Percentiles rank a stretch among this genome's conserved stretches.
phyloP scores from a whole-genome alignment of 1,140 invertebrate genomes.

The Lasioglossum albipes region DNA sequence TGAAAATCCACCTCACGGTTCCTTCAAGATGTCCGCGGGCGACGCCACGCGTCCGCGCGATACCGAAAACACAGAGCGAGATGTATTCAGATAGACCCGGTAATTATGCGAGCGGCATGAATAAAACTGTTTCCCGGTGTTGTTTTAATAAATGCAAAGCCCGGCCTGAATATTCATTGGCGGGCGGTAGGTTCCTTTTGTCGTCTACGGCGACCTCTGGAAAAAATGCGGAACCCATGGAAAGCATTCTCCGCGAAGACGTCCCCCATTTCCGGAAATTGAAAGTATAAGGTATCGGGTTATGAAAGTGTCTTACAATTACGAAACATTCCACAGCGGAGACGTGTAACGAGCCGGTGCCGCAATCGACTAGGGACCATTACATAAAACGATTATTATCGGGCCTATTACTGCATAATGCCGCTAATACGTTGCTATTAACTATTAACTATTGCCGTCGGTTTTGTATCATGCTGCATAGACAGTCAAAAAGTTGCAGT shows the following conservation, averaged over 20 bases:
- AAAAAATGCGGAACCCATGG: slow-evolving; percentile 37
- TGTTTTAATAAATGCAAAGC: slow-evolving; percentile 79
- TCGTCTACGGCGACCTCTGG: slow-evolving; percentile 59
- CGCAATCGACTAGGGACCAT: no score
- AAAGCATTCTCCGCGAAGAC: not conserved
- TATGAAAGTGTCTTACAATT: not conserved
- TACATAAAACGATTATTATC: no score
- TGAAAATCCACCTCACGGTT: not conserved
- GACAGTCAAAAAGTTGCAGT: no score
- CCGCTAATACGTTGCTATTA: no score
- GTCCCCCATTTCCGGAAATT: not conserved
- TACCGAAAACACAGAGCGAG: slow-evolving; percentile 62
- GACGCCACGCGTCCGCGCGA: not conserved
- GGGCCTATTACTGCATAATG: no score
- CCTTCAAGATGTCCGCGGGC: not conserved
- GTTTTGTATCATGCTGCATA: no score
- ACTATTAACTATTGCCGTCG: no score
- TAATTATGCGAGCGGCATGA: slow-evolving; percentile 74
- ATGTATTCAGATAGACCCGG: slow-evolving; percentile 69
- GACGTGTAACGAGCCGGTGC: no score
- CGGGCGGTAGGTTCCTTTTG: slow-evolving; percentile 76
- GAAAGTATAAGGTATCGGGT: not conserved
- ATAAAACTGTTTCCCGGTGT: slow-evolving; percentile 72
- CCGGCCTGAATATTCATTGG: slow-evolving; percentile 75
- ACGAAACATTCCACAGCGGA: no score